Conservation (phyloP, 2,888 invertebrate genomes). For the Drosophila leonis region DNA sequence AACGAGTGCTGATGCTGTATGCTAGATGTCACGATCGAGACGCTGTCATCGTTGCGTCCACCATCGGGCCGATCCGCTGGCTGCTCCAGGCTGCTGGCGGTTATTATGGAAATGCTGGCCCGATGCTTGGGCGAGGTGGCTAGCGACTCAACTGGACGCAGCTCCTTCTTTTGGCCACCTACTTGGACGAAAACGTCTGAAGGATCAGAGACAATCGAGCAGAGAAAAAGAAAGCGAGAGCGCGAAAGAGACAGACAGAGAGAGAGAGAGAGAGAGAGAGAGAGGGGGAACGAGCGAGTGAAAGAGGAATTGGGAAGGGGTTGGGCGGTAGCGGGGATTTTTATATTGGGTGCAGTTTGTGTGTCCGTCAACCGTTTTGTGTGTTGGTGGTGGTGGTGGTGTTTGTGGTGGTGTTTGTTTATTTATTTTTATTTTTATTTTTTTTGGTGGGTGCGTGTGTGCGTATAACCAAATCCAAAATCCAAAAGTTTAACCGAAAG, state of each 20-base stretch:
- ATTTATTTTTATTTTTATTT: slow-evolving; percentile 1
- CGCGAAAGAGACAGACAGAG: slow-evolving; percentile 8
- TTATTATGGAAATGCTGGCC: slow-evolving; percentile 81
- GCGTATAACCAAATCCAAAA: slow-evolving; percentile 78
- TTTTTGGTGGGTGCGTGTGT: slow-evolving; percentile 54
- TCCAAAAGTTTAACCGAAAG: slow-evolving; percentile 76
- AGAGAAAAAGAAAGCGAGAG: slow-evolving; percentile 28
- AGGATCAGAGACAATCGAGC: slow-evolving; percentile 65
- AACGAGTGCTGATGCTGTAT: slow-evolving; percentile 85
- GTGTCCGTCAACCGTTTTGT: slow-evolving; percentile 76
- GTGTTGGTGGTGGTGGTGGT: slow-evolving; percentile 45
- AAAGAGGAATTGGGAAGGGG: slow-evolving; percentile 4
- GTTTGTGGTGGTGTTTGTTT: slow-evolving; percentile 28
- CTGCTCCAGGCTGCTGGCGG: slow-evolving; percentile 78
- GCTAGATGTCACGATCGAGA: slow-evolving; percentile 64
- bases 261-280: too few species aligned
- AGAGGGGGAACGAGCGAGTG: slow-evolving; percentile 24
- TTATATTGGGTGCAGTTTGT: slow-evolving; percentile 53
- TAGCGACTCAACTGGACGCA: slow-evolving; percentile 84
- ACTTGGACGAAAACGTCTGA: slow-evolving; percentile 86
- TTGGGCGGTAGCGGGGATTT: slow-evolving; percentile 1
- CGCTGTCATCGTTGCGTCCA: slow-evolving; percentile 53
- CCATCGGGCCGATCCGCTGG: slow-evolving; percentile 75
- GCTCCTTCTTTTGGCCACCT: slow-evolving; percentile 85
- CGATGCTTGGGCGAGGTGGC: slow-evolving; percentile 86